These are phyloP conservation scores for Notodonta dromedarius DNA, from an alignment of 2,888 invertebrate species.

Conservation along the genomic window DNA sequence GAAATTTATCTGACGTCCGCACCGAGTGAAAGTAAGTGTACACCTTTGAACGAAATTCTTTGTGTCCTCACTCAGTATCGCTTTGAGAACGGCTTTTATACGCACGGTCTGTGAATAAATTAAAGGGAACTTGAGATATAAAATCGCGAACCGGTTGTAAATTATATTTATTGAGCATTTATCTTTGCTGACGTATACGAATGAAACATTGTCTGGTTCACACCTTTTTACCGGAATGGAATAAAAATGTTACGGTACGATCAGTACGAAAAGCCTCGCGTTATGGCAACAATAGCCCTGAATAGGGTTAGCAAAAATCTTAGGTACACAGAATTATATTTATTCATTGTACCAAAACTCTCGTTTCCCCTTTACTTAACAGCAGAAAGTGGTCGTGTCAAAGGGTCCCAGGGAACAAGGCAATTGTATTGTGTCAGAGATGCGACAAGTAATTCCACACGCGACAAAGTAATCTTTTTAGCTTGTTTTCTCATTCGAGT, in stretches of 20 bases:
- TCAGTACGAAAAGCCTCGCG: no score
- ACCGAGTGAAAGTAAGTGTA: slow-evolving; percentile 46
- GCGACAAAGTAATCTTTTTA: not conserved
- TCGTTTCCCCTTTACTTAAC: no score
- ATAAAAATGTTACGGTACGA: not conserved
- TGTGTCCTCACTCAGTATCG: slow-evolving; percentile 40
- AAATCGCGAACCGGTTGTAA: slow-evolving; percentile 27
- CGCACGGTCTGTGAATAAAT: slow-evolving; percentile 41
- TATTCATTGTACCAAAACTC: no score
- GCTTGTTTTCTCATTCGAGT: slow-evolving; percentile 27
- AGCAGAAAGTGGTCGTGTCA: no score
- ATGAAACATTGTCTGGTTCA: not conserved
- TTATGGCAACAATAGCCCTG: no score
- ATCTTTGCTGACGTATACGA: not conserved
- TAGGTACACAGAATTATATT: no score
- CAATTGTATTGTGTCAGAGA: slow-evolving; percentile 7
- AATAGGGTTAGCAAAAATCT: no score
- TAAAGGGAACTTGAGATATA: slow-evolving; percentile 35
- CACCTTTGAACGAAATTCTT: slow-evolving; percentile 46
- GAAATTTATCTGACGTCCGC: slow-evolving; percentile 61
- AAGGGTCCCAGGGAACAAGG: no score
- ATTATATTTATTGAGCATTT: slow-evolving; percentile 9
- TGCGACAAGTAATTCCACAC: slow-evolving; percentile 31
- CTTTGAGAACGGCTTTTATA: slow-evolving; percentile 39
- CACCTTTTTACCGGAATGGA: not conserved